These are phyloP conservation scores for Tiliacea aurago DNA, from an alignment of 2,888 invertebrate genomes.

Conservation along the genomic window DNA sequence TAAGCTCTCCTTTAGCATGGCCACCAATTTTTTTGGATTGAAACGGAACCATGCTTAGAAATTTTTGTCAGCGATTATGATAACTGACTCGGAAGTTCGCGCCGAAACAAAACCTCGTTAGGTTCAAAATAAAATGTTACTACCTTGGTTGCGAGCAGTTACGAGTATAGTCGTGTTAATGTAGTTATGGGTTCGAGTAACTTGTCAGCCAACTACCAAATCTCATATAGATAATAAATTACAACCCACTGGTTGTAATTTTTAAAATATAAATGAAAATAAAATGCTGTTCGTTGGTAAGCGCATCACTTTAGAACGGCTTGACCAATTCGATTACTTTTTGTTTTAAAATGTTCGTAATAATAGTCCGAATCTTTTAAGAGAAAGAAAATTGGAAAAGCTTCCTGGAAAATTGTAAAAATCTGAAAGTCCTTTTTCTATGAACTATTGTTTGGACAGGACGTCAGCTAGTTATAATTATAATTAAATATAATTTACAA, in stretches of 20 bases:
- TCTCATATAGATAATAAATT: too few species aligned
- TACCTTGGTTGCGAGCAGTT: neutral
- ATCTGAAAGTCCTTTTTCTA: neutral
- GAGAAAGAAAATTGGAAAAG: neutral
- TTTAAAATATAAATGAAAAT: neutral
- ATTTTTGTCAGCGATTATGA: neutral
- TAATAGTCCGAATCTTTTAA: neutral
- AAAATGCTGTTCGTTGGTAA: neutral
- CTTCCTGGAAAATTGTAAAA: too few species aligned
- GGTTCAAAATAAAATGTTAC: neutral
- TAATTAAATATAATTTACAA: neutral
- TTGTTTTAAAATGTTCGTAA: neutral
- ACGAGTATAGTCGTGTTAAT: neutral
- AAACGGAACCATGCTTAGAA: neutral
- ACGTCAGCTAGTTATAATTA: neutral
- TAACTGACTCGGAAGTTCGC: neutral
- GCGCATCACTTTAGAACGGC: neutral
- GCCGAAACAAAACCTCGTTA: neutral
- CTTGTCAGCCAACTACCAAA: neutral
- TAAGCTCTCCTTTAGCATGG: too few species aligned
- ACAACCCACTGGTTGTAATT: too few species aligned
- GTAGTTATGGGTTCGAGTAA: neutral
- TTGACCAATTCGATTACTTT: neutral
- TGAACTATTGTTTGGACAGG: neutral
- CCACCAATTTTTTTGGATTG: neutral